phyloP scores from a whole-genome alignment of 2,113 vertebrate genomes.

The Sylvietta virens region DNA sequence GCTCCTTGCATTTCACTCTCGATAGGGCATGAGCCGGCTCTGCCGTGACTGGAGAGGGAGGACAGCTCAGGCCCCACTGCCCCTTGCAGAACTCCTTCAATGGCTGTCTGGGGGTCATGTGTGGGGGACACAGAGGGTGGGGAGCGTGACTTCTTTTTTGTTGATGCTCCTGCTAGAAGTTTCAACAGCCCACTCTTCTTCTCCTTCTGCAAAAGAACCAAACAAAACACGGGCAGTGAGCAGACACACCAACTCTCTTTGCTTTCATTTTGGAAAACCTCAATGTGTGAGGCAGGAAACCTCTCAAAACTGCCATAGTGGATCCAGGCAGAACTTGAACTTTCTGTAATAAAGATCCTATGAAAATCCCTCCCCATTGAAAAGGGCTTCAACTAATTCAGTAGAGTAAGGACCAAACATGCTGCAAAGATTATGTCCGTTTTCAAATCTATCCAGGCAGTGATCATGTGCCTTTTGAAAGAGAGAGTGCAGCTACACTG shows the following conservation, averaged over 20 bases:
- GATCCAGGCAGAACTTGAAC: background rate
- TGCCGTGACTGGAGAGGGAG: constrained; percentile 74
- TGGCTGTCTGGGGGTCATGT: constrained; percentile 74
- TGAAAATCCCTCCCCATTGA: background rate
- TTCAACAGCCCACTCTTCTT: constrained; percentile 93
- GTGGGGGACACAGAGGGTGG: constrained; percentile 90
- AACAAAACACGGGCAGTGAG: background rate
- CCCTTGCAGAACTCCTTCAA: constrained; percentile 73
- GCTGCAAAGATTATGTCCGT: background rate
- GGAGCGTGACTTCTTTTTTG: constrained; percentile 93
- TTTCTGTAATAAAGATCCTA: background rate
- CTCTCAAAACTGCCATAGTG: background rate
- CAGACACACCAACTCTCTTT: background rate
- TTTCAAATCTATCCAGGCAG: background rate
- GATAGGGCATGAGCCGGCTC: constrained; percentile 93
- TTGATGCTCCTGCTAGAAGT: constrained; percentile 89
- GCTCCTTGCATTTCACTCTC: constrained; percentile 96
- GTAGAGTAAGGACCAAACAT: background rate
- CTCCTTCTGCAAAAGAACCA: constrained; percentile 84
- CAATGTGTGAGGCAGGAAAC: background rate
- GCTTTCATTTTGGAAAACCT: background rate
- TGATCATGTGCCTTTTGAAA: background rate
- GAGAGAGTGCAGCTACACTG: background rate
- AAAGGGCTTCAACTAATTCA: background rate
- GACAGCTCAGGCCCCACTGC: constrained; percentile 78